Evolutionary conservation across 1,140 invertebrate species (phyloP), one percentile per base, ranked within the genome.

Genomic region (Metaphire vulgaris): DNA sequence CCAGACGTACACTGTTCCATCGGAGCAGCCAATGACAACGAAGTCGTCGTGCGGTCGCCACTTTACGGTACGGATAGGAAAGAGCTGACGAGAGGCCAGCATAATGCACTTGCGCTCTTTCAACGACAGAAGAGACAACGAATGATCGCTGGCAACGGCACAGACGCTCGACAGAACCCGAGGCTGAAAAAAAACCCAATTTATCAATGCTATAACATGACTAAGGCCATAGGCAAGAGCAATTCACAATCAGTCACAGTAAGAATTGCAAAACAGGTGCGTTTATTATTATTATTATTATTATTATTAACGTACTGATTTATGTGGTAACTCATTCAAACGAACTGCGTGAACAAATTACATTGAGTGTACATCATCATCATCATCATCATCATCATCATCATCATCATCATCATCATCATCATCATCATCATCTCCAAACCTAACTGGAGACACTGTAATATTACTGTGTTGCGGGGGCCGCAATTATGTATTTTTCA

Each of bases 1-100:
- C 97, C 97, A 99, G 0, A 99, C 95, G 85, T 98, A 98, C 14
- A 98, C 95, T 2, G 95, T 95, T 21, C 96, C 96, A 88, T 99
- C 97, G 15, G 94, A 92, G 84, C 96, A 98, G n/a, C 94, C 94
- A 26, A 99, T 93, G 79, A 99, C 92, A 89, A 99, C 94, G 83
- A 98, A 99, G 84, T 99, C 97, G 86, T 99, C 97, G 1, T 96
- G 88, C 0, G 97, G 96, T 32, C 97, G 89, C 96, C 96, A 99
- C 86, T 98, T 97, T 74, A 99, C 97, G 32, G 91, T 92, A 2
- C 93, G 91, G 34, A 99, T 93, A 0, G 97, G 97, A 85, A 97
- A 99, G 15, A 98, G 88, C 86, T 99, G 97, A 30, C 97, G 90
- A 6, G 94, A 96, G 0, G 97, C 97, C 15, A 99, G 87, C 65